A percentile compares a stretch with the other conserved stretches of the same genome.
phyloP scores from a whole-genome alignment of 2,797 vertebrate species.

The Xiphorhynchus erythropygius region DNA sequence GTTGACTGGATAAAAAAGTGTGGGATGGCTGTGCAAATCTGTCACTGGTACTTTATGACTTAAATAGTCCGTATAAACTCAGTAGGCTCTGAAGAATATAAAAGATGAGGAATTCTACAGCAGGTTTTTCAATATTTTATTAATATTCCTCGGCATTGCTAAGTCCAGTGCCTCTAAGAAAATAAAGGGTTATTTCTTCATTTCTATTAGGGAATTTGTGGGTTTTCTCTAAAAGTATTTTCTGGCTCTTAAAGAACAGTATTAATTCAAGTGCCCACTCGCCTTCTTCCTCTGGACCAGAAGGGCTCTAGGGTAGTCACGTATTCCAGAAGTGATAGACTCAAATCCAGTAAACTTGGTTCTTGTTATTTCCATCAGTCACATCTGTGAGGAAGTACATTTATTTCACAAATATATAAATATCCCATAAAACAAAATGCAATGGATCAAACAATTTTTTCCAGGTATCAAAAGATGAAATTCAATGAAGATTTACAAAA shows the following conservation, averaged over 20 bases:
- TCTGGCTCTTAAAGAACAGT: not conserved
- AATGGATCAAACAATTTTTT: not conserved
- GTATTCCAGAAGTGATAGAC: not conserved
- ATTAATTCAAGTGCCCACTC: not conserved
- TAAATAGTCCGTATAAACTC: not conserved
- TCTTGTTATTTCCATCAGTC: not conserved
- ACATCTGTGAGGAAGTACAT: not conserved
- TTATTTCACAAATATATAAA: not conserved
- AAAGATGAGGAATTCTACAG: not conserved
- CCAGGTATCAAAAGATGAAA: not conserved
- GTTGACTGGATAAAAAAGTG: not conserved
- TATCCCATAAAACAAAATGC: not conserved
- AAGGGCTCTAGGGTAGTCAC: not conserved
- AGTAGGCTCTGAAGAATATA: not conserved
- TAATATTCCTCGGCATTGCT: not conserved
- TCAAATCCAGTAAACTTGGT: not conserved
- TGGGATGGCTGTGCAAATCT: not conserved
- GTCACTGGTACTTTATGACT: not conserved
- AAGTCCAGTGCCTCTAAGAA: not conserved
- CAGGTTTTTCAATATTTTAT: not conserved
- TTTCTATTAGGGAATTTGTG: not conserved
- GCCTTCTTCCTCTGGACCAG: not conserved
- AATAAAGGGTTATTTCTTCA: not conserved
- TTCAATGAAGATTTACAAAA: not conserved
- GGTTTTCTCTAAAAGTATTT: not conserved